Conservation (phyloP, 2,797 vertebrate genomes). For the Hylomyscus alleni region DNA sequence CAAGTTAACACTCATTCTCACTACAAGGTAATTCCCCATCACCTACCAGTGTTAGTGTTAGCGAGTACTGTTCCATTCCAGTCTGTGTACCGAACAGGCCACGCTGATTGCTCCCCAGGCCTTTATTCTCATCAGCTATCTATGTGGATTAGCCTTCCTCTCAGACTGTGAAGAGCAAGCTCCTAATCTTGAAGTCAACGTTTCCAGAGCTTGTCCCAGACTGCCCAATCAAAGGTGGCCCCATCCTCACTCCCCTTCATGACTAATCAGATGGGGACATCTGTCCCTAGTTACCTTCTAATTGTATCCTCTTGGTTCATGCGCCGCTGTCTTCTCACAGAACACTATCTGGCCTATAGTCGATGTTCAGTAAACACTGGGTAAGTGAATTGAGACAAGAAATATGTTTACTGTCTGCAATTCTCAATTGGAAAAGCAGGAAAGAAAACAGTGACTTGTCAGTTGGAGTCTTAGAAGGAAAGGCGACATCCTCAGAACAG, state of each 20-base stretch:
- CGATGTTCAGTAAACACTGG: conserved; percentile 13
- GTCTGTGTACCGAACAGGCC: not conserved
- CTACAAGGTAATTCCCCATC: not conserved
- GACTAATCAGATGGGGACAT: not conserved
- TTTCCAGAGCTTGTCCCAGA: not conserved
- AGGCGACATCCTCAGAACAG: not conserved
- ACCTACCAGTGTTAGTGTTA: not conserved
- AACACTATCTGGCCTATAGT: not conserved
- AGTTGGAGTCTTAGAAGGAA: not conserved
- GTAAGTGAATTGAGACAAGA: conserved; percentile 37
- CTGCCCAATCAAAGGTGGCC: not conserved
- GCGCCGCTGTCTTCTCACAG: conserved; percentile 2
- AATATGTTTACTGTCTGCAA: conserved; percentile 24
- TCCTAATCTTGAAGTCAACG: not conserved
- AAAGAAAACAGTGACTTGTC: conserved; percentile 33
- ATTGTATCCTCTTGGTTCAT: not conserved
- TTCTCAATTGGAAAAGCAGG: conserved; percentile 2
- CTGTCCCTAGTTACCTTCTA: conserved; percentile 49
- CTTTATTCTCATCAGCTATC: not conserved
- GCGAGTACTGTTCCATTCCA: not conserved
- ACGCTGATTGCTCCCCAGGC: not conserved
- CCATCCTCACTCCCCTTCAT: not conserved
- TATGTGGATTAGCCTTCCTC: not conserved
- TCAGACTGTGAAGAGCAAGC: not conserved
- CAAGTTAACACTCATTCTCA: not conserved